Evolutionary conservation across 2,113 vertebrate species (phyloP), one percentile per base, ranked within the genome.

Genomic region (Cyanoderma ruficeps): DNA sequence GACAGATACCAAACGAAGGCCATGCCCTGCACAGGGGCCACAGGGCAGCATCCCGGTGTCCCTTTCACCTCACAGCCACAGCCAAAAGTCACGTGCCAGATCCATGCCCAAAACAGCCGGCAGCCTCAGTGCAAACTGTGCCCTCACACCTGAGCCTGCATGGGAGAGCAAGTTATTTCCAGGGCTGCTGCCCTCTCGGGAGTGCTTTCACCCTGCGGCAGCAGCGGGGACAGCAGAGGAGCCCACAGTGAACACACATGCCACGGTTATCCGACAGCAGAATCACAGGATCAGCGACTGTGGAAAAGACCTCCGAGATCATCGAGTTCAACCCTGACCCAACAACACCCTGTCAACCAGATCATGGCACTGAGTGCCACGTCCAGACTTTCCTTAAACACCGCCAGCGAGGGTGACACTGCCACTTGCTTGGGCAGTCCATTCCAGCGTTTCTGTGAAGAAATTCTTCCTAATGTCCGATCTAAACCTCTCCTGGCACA

Each of bases 221-320:
- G 8, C 50, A 11, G 11, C 0, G 1, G 57, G 10, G 1, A 4
- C 27, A 4, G 37, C n/a, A 13, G 7, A 11, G 11, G 23, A 28
- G 15, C 44, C 37, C 69, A 4, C 27, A 2, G 9, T 4, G 15
- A 55, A 10, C 1, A 3, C 8, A 28, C 4, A 6, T 7, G 6
- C 9, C 35, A 15, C 1, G 7, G 61, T 11, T 13, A 9, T 4
- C 35, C 10, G 6, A 23, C 23, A 13, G 10, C 25, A 70, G 30
- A 20, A 9, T 3, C 56, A 6, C 28, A 11, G 47, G 5, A 25
- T 18, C n/a, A 25, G 4, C 13, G 4, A 3, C 7, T 15, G 6
- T n/a, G n/a, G 56, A 39, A 41, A 61, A 63, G 30, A 20, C 9
- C 28, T 53, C 15, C 5, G 5, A 21, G 15, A 25, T 7, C 19